Evolutionary conservation across 2,797 vertebrate genomes (phyloP).

Genomic region (Ptychobarbus kaznakovi): DNA sequence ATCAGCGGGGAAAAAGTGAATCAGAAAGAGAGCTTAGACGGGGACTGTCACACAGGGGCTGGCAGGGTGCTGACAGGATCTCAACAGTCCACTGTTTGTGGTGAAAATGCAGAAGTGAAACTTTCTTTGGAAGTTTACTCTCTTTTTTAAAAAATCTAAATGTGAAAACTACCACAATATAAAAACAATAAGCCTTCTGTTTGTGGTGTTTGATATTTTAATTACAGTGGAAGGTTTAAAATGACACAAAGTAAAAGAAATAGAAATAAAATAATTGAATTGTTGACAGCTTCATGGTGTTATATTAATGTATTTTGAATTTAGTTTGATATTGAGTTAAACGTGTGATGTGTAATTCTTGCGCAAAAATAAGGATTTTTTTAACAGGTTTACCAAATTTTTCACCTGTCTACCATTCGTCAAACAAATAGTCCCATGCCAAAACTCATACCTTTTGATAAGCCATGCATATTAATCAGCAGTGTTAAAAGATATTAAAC

Average conservation of each 20-base stretch:
- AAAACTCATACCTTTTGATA: background rate
- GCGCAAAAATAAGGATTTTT: background rate
- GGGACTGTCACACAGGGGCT: conserved; percentile 46
- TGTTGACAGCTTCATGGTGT: background rate
- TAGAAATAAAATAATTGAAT: background rate
- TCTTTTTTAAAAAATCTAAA: background rate
- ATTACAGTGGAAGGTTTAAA: background rate
- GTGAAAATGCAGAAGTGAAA: conserved; percentile 18
- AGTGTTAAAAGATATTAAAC: background rate
- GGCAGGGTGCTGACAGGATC: conserved; percentile 43
- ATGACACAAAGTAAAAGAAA: background rate
- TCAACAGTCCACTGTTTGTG: conserved; percentile 39
- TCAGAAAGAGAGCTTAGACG: conserved; percentile 52
- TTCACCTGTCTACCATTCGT: background rate
- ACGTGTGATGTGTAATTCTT: background rate
- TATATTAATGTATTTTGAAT: too few species aligned
- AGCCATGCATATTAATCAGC: background rate
- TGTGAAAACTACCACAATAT: background rate
- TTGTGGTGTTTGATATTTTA: background rate
- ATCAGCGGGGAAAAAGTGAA: conserved; percentile 56
- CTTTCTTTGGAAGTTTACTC: conserved; percentile 9
- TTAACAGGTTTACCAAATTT: background rate
- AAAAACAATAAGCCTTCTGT: background rate
- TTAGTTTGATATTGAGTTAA: background rate
- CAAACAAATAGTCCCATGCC: background rate